These are phyloP conservation scores for Subanguina moxae DNA, from an alignment of 1,140 invertebrate genomes.

Conservation along the genomic window DNA sequence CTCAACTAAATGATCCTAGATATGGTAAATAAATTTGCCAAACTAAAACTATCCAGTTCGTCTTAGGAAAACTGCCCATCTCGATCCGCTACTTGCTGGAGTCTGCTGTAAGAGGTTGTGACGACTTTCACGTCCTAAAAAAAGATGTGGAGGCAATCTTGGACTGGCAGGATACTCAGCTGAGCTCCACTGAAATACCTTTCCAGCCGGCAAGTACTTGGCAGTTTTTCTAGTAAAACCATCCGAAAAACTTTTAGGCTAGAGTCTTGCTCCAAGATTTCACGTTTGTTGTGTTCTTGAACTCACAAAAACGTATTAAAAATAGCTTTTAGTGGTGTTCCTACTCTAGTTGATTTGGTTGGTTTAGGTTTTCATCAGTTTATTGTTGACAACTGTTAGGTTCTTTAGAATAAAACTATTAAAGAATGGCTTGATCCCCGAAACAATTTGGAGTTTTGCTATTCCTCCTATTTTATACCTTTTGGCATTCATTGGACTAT, in stretches of 20 bases:
- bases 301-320: slow-evolving; percentile 15
- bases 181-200: slow-evolving; percentile 77
- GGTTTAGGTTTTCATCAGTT: background rate
- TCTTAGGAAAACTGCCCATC: slow-evolving; percentile 72
- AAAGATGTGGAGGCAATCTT: slow-evolving; percentile 84
- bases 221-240: too few species aligned
- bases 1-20: background rate
- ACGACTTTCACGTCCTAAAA: slow-evolving; percentile 80
- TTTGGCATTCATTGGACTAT: too few species aligned
- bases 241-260: too few species aligned
- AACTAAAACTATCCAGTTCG: background rate
- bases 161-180: slow-evolving; percentile 79
- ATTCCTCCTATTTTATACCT: too few species aligned
- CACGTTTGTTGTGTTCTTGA: slow-evolving; percentile 59
- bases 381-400: too few species aligned
- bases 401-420: too few species aligned
- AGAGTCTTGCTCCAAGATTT: slow-evolving; percentile 81
- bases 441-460: too few species aligned
- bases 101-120: slow-evolving; percentile 89
- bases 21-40: background rate
- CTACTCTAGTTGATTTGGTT: slow-evolving; percentile 92
- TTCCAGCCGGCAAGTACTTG: slow-evolving; percentile 79
- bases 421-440: too few species aligned
- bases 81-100: slow-evolving; percentile 88
- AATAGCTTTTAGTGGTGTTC: slow-evolving; percentile 75